Conservation (phyloP, 2,888 invertebrate genomes). For the Melieria crassipennis region DNA sequence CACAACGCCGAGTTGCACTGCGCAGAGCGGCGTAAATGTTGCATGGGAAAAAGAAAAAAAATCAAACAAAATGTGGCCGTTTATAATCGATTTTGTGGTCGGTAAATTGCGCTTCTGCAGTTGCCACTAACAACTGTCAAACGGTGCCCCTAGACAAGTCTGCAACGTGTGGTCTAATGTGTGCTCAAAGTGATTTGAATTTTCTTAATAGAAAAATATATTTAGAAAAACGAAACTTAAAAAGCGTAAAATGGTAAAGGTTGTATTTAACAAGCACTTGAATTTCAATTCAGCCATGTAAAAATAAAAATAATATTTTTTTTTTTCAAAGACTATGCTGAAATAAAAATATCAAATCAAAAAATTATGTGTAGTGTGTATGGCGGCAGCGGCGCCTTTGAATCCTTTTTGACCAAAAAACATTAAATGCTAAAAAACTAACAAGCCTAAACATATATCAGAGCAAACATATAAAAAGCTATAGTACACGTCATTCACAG, state of each 20-base stretch:
- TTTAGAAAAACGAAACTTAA: no score
- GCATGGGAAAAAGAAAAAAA: no score
- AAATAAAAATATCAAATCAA: constrained; percentile 9
- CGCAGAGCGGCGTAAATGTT: no score
- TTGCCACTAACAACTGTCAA: constrained; percentile 8
- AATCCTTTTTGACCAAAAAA: constrained; percentile 46
- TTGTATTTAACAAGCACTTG: constrained; percentile 27
- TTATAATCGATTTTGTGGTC: constrained; percentile 62
- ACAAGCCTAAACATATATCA: constrained; percentile 40
- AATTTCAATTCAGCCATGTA: background rate
- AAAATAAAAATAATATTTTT: background rate
- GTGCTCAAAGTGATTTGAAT: no score
- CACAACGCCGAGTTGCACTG: no score
- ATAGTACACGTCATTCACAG: no score
- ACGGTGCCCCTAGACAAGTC: background rate
- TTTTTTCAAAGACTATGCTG: background rate
- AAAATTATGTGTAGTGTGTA: constrained; percentile 13
- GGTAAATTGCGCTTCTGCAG: constrained; percentile 46
- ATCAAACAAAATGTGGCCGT: constrained; percentile 44
- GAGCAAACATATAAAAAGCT: constrained; percentile 32
- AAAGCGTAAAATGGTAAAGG: no score
- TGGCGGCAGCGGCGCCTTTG: constrained; percentile 42
- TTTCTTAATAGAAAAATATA: no score
- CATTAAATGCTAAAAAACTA: constrained; percentile 12
- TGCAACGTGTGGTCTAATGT: no score